These are phyloP conservation scores for Sitta carolinensis DNA, from an alignment of 2,797 vertebrate genomes.

Conservation along the genomic window DNA sequence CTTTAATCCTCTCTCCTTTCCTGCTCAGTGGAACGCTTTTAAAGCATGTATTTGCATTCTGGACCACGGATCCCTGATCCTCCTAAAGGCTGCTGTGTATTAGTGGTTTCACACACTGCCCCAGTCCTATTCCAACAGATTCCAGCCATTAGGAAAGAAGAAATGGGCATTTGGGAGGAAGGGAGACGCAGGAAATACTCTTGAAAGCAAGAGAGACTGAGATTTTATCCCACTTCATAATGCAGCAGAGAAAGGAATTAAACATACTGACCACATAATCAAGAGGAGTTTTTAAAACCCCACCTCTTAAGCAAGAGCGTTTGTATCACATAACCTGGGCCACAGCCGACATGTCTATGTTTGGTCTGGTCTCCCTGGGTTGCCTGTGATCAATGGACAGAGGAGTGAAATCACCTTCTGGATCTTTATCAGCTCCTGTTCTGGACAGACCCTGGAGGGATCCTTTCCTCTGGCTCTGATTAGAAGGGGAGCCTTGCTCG, in stretches of 20 bases:
- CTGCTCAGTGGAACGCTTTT: conserved; percentile 36
- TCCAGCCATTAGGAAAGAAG: conserved; percentile 17
- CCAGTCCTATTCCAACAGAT: neutral
- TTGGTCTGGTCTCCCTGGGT: conserved; percentile 68
- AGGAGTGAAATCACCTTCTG: conserved; percentile 65
- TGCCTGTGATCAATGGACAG: conserved; percentile 58
- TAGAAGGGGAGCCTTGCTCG: neutral
- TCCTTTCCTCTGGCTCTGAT: neutral
- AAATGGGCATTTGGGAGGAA: conserved; percentile 29
- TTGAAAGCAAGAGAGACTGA: conserved; percentile 27
- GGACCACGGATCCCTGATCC: conserved; percentile 32
- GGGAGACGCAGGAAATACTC: conserved; percentile 29
- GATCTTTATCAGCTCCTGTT: conserved; percentile 59
- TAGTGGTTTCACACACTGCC: conserved; percentile 41
- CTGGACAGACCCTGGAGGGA: neutral
- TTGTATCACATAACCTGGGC: conserved; percentile 59
- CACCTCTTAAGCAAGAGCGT: neutral
- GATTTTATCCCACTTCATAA: conserved; percentile 57
- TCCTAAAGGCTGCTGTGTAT: neutral
- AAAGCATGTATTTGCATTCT: conserved; percentile 46
- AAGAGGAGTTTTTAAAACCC: neutral
- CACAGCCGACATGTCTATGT: conserved; percentile 47
- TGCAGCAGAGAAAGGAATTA: conserved; percentile 43
- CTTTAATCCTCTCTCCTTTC: conserved; percentile 47
- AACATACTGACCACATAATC: conserved; percentile 41